Evolutionary conservation across 2,888 invertebrate genomes (phyloP).

Genomic region (Thymelicus lineola): DNA sequence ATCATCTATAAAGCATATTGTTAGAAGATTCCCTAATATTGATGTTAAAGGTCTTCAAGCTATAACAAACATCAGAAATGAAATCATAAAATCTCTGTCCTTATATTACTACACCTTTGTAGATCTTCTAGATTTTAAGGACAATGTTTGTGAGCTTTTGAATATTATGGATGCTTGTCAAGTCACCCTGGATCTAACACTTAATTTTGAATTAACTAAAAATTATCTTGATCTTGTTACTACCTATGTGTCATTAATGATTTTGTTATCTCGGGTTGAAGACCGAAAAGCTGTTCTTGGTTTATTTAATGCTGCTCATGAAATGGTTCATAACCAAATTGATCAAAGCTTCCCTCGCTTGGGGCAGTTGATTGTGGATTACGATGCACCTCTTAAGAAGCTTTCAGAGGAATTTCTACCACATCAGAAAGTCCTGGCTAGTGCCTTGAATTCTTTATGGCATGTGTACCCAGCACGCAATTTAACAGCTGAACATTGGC

Average conservation of each 20-base stretch:
- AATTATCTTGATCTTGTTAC: conserved; percentile 97
- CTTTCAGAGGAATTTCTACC: conserved; percentile 98
- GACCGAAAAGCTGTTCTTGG: conserved; percentile 99
- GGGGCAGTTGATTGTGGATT: conserved; percentile 99
- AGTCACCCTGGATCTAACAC: conserved; percentile 96
- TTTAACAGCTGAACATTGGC: conserved; percentile 96
- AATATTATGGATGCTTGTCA: conserved; percentile 99
- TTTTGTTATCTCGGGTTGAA: conserved; percentile 98
- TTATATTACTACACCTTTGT: conserved; percentile 99
- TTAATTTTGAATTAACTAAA: conserved; percentile 98
- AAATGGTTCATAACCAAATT: conserved; percentile 95
- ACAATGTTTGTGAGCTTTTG: conserved; percentile 94
- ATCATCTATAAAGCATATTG: conserved; percentile 97
- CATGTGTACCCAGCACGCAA: conserved; percentile 95
- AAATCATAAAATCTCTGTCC: conserved; percentile 98
- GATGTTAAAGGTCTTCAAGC: conserved; percentile 96
- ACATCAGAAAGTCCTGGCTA: conserved; percentile 93
- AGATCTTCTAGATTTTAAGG: conserved; percentile 98
- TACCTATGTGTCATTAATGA: conserved; percentile 98
- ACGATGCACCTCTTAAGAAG: conserved; percentile 97
- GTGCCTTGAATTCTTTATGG: conserved; percentile 94
- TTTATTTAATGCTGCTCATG: conserved; percentile 98
- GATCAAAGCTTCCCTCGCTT: conserved; percentile 97
- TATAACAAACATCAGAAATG: conserved; percentile 94
- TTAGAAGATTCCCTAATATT: conserved; percentile 97